Percentiles rank a stretch among this genome's conserved stretches.
Conservation (phyloP, 2,888 invertebrate genomes). For the Cataglyphis livida region DNA sequence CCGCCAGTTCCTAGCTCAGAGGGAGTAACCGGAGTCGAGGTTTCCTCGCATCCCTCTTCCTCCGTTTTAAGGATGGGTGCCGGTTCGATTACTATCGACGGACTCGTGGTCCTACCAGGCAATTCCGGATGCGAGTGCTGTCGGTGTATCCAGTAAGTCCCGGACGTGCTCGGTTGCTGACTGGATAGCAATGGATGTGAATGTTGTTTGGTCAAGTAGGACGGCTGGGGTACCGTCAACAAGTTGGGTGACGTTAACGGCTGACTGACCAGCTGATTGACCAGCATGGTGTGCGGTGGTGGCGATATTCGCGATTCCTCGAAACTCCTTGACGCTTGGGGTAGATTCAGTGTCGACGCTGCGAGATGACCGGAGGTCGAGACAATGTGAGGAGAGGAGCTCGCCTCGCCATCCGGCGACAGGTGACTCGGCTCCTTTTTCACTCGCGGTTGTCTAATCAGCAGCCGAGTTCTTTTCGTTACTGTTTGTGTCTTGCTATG, state of each 20-base stretch:
- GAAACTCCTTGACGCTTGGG: slow-evolving; percentile 73
- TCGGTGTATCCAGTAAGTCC: slow-evolving; percentile 85
- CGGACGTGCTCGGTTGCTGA: slow-evolving; percentile 85
- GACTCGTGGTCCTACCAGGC: slow-evolving; percentile 75
- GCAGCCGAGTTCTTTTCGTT: slow-evolving; percentile 86
- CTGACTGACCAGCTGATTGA: slow-evolving; percentile 29
- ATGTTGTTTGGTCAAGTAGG: slow-evolving; percentile 89
- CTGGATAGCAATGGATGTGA: slow-evolving; percentile 89
- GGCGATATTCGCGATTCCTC: slow-evolving; percentile 70
- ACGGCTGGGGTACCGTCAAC: slow-evolving; percentile 87
- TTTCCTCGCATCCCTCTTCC: slow-evolving; percentile 73
- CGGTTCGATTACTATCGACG: slow-evolving; percentile 82
- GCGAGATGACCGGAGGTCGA: slow-evolving; percentile 84
- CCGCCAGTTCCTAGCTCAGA: slow-evolving; percentile 64
- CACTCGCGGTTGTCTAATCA: slow-evolving; percentile 89
- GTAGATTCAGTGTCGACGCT: slow-evolving; percentile 84
- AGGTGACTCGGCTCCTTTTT: slow-evolving; percentile 88
- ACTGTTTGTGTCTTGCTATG: slow-evolving; percentile 54
- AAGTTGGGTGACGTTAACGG: slow-evolving; percentile 85
- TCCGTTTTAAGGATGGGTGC: slow-evolving; percentile 81
- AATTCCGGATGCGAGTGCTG: slow-evolving; percentile 87
- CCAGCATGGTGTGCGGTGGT: slow-evolving; percentile 62
- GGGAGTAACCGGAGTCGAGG: slow-evolving; percentile 51
- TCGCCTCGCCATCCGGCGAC: slow-evolving; percentile 84
- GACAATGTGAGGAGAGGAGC: slow-evolving; percentile 78